phyloP scores from a whole-genome alignment of 2,888 invertebrate genomes.

The Tachina lurida region DNA sequence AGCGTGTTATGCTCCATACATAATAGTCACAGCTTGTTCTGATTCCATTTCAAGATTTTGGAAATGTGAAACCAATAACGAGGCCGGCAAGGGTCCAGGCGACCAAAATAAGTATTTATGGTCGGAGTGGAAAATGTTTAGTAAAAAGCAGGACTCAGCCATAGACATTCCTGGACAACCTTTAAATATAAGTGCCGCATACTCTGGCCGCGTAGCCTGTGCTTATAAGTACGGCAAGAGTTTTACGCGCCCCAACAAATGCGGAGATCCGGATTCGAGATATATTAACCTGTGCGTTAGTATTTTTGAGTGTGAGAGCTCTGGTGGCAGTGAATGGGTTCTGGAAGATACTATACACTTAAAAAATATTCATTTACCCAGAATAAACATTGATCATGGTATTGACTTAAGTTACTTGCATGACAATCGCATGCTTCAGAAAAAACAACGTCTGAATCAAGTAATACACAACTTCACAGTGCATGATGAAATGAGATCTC shows the following conservation, averaged over 20 bases:
- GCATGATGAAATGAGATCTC: slow-evolving; percentile 88
- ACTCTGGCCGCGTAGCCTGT: slow-evolving; percentile 98
- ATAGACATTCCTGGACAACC: slow-evolving; percentile 92
- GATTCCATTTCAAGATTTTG: slow-evolving; percentile 95
- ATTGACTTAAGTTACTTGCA: slow-evolving; percentile 92
- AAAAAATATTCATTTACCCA: slow-evolving; percentile 94
- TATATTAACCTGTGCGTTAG: slow-evolving; percentile 96
- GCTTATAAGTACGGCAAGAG: slow-evolving; percentile 97
- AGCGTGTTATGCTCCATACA: slow-evolving; percentile 99
- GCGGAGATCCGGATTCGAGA: slow-evolving; percentile 89
- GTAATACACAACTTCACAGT: slow-evolving; percentile 92
- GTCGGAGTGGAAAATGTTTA: slow-evolving; percentile 95
- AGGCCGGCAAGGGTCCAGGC: slow-evolving; percentile 68
- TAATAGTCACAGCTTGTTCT: slow-evolving; percentile 96
- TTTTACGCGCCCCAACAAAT: slow-evolving; percentile 91
- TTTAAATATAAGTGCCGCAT: slow-evolving; percentile 97
- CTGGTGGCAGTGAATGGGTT: slow-evolving; percentile 97
- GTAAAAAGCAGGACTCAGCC: slow-evolving; percentile 86
- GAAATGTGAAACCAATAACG: slow-evolving; percentile 85
- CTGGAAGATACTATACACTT: slow-evolving; percentile 97
- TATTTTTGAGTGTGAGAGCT: slow-evolving; percentile 99
- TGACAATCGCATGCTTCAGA: slow-evolving; percentile 90
- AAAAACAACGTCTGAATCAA: slow-evolving; percentile 91
- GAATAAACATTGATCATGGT: slow-evolving; percentile 91
- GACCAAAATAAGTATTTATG: slow-evolving; percentile 85